Evolutionary conservation across 2,797 vertebrate species (phyloP), one percentile per base, ranked within the genome.

Genomic region (Tokudaia muenninki): DNA sequence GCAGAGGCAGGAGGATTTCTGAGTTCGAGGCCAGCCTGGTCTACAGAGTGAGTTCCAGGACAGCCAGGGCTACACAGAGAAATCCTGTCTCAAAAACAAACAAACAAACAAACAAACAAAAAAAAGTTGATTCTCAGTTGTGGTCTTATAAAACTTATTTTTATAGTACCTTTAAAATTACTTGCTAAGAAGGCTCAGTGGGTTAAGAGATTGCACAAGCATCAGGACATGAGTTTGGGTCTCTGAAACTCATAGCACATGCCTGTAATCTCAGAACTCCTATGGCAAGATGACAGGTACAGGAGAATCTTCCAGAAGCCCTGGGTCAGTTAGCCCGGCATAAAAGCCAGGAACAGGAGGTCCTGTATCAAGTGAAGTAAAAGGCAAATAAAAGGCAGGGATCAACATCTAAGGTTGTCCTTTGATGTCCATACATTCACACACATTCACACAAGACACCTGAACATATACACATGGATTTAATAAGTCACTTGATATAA

Each of bases 101-200:
- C n/a, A n/a, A n/a, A n/a, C n/a, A n/a, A n/a, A n/a, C n/a, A n/a
- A n/a, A n/a, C n/a, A n/a, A n/a, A n/a, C n/a, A n/a, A n/a, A n/a
- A 50, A 57, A 89, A 88, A 61, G 55, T 26, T 59, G 77, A 88
- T 82, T 82, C 41, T 57, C 44, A 94, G 55, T 24, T 63, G 19
- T 24, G 21, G 26, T 55, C 63, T 34, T 87, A 26, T 59, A 87
- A 80, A n/a, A 59, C 44, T 16, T 80, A 52, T 77, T 87, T 94
- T 90, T 90, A 83, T 34, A 44, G 50, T 21, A 82, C 14, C 74
- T 74, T 95, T 95, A 55, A 93, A 90, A 67, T 41, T 50, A 52
- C 19, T 70, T 70, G 67, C 1, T 72, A 12, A 74, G 31, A 52
- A 50, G 24, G 24, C 6, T 57, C 52, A 26, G 67, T 88, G 86